Evolutionary conservation across 2,113 vertebrate genomes (phyloP).

Genomic region (Cyanoramphus novaezelandiae): DNA sequence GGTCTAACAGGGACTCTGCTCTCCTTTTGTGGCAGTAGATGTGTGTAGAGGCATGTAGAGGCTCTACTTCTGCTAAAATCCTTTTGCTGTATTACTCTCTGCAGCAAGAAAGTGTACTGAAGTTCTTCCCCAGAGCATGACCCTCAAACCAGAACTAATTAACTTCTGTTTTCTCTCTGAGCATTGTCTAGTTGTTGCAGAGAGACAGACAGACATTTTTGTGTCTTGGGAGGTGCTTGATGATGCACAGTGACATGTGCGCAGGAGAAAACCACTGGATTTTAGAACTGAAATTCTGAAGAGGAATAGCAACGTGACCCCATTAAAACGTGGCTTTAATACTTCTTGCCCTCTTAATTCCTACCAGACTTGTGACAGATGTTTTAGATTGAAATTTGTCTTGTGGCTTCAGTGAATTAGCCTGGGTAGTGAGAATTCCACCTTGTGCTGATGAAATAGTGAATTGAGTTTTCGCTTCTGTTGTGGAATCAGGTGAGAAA

Average conservation of each 20-base stretch:
- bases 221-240: background rate
- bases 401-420: background rate
- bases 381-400: background rate
- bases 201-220: accelerated
- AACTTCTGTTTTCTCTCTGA: background rate
- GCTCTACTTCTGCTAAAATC: background rate
- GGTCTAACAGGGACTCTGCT: background rate
- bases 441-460: background rate
- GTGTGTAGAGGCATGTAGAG: background rate
- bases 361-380: background rate
- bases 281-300: background rate
- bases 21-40: background rate
- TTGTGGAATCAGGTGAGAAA: background rate
- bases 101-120: background rate
- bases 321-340: background rate
- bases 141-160: background rate
- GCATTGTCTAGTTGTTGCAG: background rate
- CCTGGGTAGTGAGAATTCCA: accelerated
- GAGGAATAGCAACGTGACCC: background rate
- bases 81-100: background rate
- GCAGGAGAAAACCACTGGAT: background rate
- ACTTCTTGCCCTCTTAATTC: background rate
- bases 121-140: background rate
- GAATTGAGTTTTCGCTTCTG: background rate
- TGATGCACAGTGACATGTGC: background rate